Base-by-base conservation (phyloP, 2,888 invertebrate genomes). In the Cenopis cana region DNA sequence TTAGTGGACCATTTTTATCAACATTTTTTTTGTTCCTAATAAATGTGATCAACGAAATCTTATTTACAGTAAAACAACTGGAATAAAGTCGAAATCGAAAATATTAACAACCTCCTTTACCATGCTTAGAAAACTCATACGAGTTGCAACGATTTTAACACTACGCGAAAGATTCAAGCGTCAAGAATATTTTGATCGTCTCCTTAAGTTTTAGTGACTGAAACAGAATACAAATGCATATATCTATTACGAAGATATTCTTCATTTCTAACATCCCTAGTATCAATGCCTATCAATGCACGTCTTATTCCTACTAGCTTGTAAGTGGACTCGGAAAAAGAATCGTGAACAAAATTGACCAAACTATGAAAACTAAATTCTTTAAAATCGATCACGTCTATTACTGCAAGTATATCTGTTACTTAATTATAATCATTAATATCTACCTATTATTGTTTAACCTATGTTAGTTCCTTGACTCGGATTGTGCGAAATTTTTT, bases 401-500 rank as follows among this genome's bases (percentile, higher is more conserved):
- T 74, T 77, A 79, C 74, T 77, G 77, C 79, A 80, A 79, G 75
- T 78, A 79, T 78, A 81, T 80, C 75, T 81, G 82, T 84, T 77
- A 80, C 83, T 85, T 86, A 87, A 80, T 84, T 76, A 80, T 78
- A 70, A 67, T 68, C 52, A 78, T 82, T 78, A 73, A 81, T 85
- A 84, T 85, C 81, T 75, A 84, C 78, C 78, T 88, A 87, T 85
- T 85, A 88, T 85, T 84, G 81, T 89, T 87, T 89, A 75, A 77
- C 84, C 87, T 92, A 92, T 81, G 82, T 89, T 90, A 92, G 84
- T 91, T 89, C 86, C 85, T 88, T 89, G 89, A 89, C 78, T 90
- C 86, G 83, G 85, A 88, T 93, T 93, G 93, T 93, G 93, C 93
- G 93, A 91, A 87, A 82, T 86, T 89, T 70, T 89, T 90, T 86